A percentile compares a stretch with the other conserved stretches of the same genome.
phyloP scores from a whole-genome alignment of 2,113 vertebrate species.

The Silurus meridionalis region DNA sequence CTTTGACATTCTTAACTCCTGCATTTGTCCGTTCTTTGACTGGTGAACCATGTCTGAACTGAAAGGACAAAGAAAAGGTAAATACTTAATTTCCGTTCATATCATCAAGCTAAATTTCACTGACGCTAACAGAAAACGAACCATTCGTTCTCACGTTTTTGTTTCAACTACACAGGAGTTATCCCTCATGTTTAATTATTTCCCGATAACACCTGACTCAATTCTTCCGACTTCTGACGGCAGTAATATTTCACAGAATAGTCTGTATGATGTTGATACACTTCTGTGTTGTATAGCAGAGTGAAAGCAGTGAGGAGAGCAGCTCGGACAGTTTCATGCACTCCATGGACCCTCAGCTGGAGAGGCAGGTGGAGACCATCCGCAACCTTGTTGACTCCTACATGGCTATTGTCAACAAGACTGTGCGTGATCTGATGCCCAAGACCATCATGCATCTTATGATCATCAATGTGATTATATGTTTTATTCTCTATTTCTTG shows the following conservation, averaged over 20 bases:
- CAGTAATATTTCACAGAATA: background rate
- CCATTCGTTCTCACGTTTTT: background rate
- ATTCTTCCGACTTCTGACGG: background rate
- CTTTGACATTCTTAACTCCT: background rate
- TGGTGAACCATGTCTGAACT: background rate
- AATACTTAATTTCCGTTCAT: background rate
- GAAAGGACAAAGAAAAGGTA: conserved; percentile 69
- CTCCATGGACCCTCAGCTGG: conserved; percentile 95
- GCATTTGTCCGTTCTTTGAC: background rate
- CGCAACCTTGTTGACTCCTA: conserved; percentile 96
- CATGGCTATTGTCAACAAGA: conserved; percentile 95
- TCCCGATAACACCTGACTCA: background rate
- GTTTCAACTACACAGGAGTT: background rate
- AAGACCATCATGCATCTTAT: conserved; percentile 98
- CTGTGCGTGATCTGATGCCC: conserved; percentile 92
- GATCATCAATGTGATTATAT: conserved; percentile 85
- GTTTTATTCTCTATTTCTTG: background rate
- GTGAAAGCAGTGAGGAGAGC: conserved; percentile 80
- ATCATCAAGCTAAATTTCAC: background rate
- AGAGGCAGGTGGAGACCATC: conserved; percentile 95
- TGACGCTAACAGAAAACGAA: background rate
- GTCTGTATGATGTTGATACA: background rate
- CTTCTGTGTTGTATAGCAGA: conserved; percentile 59
- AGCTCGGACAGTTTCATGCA: conserved; percentile 89
- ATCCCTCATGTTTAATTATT: background rate